These are phyloP conservation scores for Prosopocoilus inquinatus DNA, from an alignment of 2,888 invertebrate species.

Conservation along the genomic window DNA sequence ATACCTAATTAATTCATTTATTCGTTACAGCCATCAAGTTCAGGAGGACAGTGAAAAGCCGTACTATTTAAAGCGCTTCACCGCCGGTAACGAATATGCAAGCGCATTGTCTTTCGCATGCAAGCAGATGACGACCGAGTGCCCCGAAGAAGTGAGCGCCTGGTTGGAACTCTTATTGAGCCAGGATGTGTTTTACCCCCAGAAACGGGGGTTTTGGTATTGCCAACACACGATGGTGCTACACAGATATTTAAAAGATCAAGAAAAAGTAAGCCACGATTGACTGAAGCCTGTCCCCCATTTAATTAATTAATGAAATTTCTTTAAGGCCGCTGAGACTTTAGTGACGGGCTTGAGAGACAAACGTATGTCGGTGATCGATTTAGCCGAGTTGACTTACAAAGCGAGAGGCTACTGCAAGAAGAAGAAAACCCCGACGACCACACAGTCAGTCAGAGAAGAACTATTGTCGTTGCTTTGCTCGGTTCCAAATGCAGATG, in stretches of 20 bases:
- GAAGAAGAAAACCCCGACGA: conserved; percentile 11
- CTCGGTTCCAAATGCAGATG: conserved; percentile 16
- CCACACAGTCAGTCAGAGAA: conserved; percentile 16
- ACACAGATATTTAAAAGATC: conserved; percentile 26
- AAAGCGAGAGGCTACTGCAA: conserved; percentile 24
- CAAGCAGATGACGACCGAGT: conserved; percentile 26
- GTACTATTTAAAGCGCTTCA: conserved; percentile 33
- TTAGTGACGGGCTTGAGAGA: conserved; percentile 51
- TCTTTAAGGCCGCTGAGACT: conserved; percentile 51
- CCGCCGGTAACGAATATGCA: conserved; percentile 31
- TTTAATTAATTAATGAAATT: conserved; percentile 18
- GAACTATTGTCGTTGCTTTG: conserved; percentile 23
- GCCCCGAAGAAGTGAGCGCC: conserved; percentile 27
- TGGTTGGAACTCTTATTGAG: conserved; percentile 37
- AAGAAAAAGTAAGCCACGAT: conserved; percentile 23
- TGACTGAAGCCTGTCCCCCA: conserved; percentile 13
- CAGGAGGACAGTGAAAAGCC: conserved; percentile 6
- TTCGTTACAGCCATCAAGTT: too few relatives aligned
- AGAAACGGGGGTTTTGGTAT: conserved; percentile 36
- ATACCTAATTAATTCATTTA: too few relatives aligned
- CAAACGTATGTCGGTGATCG: conserved; percentile 29
- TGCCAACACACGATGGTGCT: conserved; percentile 30
- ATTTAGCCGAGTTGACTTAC: conserved; percentile 29
- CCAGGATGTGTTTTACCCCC: conserved; percentile 26
- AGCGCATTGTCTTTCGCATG: conserved; percentile 29